Evolutionary conservation across 2,797 vertebrate genomes (phyloP).

Genomic region (Rachycentron canadum): DNA sequence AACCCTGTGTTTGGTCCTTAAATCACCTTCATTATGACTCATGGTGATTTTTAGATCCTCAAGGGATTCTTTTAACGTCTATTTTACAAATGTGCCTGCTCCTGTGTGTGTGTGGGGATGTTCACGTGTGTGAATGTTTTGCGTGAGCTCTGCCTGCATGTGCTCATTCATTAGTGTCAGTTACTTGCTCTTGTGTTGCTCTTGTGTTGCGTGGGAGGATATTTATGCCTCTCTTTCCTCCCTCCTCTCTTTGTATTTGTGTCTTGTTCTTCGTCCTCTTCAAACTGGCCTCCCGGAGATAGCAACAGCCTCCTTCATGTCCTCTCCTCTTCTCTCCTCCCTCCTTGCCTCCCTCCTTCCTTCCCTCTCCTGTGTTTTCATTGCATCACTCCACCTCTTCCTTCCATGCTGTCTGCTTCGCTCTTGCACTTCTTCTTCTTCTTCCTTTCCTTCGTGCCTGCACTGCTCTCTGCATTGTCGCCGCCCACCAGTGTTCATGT

Average conservation of each 20-base stretch:
- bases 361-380: background rate
- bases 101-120: too few relatives aligned
- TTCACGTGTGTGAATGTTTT: too few relatives aligned
- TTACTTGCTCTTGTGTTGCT: background rate
- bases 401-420: background rate
- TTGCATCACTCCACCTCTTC: conserved; percentile 14
- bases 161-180: background rate
- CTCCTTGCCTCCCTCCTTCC: background rate
- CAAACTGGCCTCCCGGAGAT: conserved; percentile 10
- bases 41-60: too few relatives aligned
- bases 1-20: background rate
- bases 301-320: background rate
- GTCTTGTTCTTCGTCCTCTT: background rate
- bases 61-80: too few relatives aligned
- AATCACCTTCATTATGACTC: background rate
- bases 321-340: background rate
- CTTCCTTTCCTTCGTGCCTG: background rate
- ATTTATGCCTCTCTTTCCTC: background rate
- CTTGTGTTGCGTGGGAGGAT: conserved; percentile 1
- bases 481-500: background rate
- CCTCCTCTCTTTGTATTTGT: background rate
- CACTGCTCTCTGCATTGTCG: background rate
- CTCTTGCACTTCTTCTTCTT: background rate
- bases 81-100: too few relatives aligned
- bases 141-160: background rate